Evolutionary conservation across 2,113 vertebrate genomes (phyloP), one percentile per base, ranked within the genome.

Genomic region (Candoia aspera): DNA sequence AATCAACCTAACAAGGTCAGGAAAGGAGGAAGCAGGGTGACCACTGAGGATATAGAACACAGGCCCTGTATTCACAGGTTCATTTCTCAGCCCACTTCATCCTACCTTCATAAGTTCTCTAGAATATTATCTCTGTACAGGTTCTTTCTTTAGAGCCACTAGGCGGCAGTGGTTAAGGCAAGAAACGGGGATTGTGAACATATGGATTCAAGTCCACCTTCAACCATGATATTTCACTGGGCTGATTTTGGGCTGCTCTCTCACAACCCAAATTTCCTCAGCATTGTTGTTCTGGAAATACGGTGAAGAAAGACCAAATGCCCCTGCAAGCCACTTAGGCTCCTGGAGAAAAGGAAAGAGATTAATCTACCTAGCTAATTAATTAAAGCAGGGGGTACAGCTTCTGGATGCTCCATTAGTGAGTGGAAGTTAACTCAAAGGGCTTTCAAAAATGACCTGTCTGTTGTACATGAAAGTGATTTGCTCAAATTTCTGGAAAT

Each of bases 401-500:
- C 10, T 19, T 62, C 26, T 54, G n/a, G 12, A 49, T 13, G 24
- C 23, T 55, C 46, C 59, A 24, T 64, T 54, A 86, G 54, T 26
- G 23, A 2, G 42, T 26, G 53, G 12, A 2, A 90, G 86, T 59
- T 37, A 8, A 46, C 1, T 0, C 1, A 6, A 29, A n/a, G 53
- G 54, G 64, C 33, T 84, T 0, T 19, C 29, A 62, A 93, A 94
- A 57, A 2, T 2, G 6, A 90, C 29, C 26, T 79, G 17, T 37
- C 21, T 86, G 88, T 79, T 93, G 4, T 8, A 5, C 23, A 88
- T 23, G 90, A 59, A 46, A 29, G 12, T 86, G 60, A 89, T 15
- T 58, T 6, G 21, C 64, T 86, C 91, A 58, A 33, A 55, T 86
- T 92, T 59, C 79, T 84, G 12, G 49, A 92, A 95, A 84, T 33